Conservation (phyloP, 1,140 invertebrate genomes). For the Drosophila asahinai region DNA sequence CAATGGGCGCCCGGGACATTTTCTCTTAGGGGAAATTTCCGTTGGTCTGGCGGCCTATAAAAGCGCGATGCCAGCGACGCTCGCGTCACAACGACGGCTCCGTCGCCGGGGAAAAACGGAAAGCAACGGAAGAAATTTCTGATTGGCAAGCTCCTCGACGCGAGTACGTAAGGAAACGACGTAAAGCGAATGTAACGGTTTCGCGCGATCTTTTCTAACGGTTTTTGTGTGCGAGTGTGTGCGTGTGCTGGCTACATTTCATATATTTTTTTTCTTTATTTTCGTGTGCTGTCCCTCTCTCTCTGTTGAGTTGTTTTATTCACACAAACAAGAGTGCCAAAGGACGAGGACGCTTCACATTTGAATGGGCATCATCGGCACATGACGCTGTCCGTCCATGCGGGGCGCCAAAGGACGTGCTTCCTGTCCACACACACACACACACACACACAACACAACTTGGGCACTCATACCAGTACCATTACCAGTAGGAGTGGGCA, state of each 20-base stretch:
- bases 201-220: slow-evolving; percentile 2
- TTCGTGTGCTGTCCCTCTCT: neutral
- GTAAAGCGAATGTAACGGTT: slow-evolving; percentile 9
- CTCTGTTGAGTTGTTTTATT: slow-evolving; percentile 2
- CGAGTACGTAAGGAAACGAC: slow-evolving; percentile 13
- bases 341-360: slow-evolving; percentile 21
- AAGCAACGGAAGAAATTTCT: neutral
- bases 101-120: slow-evolving; percentile 12
- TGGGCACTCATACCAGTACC: neutral
- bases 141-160: neutral
- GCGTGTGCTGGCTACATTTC: neutral
- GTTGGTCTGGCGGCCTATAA: slow-evolving; percentile 14
- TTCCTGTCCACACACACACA: neutral
- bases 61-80: slow-evolving; percentile 12
- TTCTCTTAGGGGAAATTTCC: slow-evolving; percentile 8
- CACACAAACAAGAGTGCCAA: slow-evolving; percentile 24
- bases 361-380: slow-evolving; percentile 24
- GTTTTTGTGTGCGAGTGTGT: neutral
- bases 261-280: neutral
- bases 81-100: slow-evolving; percentile 36
- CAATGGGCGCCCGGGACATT: neutral
- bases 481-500: neutral
- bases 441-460: no score
- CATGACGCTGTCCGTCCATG: slow-evolving; percentile 8
- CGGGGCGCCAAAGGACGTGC: slow-evolving; percentile 11